Conservation (phyloP, 1,140 invertebrate genomes). For the Andricus grossulariae region DNA sequence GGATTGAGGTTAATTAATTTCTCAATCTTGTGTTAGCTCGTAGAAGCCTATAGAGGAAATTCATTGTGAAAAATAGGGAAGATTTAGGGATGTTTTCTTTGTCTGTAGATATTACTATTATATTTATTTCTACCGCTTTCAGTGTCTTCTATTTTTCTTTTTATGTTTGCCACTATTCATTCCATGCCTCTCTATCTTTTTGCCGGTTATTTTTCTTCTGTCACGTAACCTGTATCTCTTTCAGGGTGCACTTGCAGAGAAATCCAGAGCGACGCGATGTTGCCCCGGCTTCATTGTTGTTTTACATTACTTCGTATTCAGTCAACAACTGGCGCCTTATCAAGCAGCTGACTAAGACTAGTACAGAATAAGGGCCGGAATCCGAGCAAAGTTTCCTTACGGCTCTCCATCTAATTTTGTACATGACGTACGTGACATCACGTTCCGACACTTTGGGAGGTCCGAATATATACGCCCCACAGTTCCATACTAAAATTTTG, state of each 20-base stretch:
- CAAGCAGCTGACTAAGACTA: conserved; percentile 39
- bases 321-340: conserved; percentile 28
- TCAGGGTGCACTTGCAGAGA: not conserved
- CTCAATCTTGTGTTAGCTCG: too few relatives aligned
- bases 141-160: too few relatives aligned
- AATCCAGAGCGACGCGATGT: not conserved
- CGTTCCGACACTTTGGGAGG: conserved; percentile 19
- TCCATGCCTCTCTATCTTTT: not conserved
- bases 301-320: conserved; percentile 36
- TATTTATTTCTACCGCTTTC: too few relatives aligned
- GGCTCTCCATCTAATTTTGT: conserved; percentile 21
- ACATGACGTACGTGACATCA: conserved; percentile 29
- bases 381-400: conserved; percentile 23
- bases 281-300: conserved; percentile 29
- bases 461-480: conserved; percentile 17
- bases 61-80: too few relatives aligned
- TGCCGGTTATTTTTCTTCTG: not conserved
- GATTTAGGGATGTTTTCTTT: too few relatives aligned
- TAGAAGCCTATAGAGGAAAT: too few relatives aligned
- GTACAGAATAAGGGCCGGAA: conserved; percentile 3
- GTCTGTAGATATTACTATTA: too few relatives aligned
- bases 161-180: too few relatives aligned
- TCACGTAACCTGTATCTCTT: not conserved
- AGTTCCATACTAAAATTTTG: not conserved
- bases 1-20: too few relatives aligned